A percentile compares a stretch with the other conserved stretches of the same genome.
Evolutionary conservation across 2,797 vertebrate species (phyloP).

Genomic region (Darevskia nairensis): DNA sequence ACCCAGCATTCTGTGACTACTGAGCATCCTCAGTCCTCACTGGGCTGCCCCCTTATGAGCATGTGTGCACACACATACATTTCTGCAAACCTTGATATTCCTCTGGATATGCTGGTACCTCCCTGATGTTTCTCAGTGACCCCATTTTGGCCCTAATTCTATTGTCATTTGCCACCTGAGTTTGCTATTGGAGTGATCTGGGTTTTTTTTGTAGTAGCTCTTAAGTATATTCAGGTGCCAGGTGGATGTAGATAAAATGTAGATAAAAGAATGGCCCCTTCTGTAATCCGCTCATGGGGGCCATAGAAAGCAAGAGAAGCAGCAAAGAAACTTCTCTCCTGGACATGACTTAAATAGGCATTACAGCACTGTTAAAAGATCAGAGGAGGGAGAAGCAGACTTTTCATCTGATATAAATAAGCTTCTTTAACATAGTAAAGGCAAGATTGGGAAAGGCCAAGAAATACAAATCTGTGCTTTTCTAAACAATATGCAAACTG

Average conservation of each 20-base stretch:
- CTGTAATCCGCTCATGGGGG: background rate
- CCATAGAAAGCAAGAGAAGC: background rate
- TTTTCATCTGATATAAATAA: background rate
- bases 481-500: too few species aligned
- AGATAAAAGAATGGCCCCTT: background rate
- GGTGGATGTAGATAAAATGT: background rate
- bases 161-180: background rate
- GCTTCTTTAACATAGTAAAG: too few species aligned
- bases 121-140: background rate
- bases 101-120: background rate
- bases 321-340: conserved; percentile 1
- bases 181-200: background rate
- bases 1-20: too few species aligned
- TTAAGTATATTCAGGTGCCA: background rate
- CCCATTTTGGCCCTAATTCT: background rate
- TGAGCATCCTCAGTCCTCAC: too few species aligned
- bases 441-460: too few species aligned
- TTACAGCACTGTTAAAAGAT: background rate
- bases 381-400: background rate
- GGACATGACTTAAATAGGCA: background rate
- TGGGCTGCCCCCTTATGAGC: too few species aligned
- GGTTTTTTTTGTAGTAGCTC: background rate
- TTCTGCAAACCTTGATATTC: background rate
- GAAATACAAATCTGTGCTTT: too few species aligned
- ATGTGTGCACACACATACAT: background rate